Evolutionary conservation across 2,888 invertebrate species (phyloP).

Genomic region (Choreutis nemorana): DNA sequence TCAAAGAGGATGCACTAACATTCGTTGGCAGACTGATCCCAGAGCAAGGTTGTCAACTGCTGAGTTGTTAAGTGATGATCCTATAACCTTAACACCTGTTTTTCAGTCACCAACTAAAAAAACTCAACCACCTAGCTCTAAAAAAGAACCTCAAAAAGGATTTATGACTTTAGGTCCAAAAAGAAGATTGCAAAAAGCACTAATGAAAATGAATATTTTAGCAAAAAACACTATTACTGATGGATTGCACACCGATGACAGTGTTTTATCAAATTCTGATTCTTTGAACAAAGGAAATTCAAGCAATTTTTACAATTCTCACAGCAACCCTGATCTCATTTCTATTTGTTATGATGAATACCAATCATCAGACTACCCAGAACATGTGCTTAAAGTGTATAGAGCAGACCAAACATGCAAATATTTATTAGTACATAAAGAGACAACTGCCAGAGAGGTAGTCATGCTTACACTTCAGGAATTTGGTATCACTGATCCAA

Average conservation of each 20-base stretch:
- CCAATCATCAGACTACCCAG: slow-evolving; percentile 86
- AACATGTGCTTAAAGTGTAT: slow-evolving; percentile 96
- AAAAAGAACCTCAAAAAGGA: slow-evolving; percentile 74
- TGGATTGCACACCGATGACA: slow-evolving; percentile 73
- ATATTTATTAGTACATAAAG: slow-evolving; percentile 95
- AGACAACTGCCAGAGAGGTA: slow-evolving; percentile 88
- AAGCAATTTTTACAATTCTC: slow-evolving; percentile 77
- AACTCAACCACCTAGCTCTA: slow-evolving; percentile 64
- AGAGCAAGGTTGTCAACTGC: slow-evolving; percentile 82
- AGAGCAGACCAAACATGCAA: slow-evolving; percentile 98
- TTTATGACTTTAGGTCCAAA: slow-evolving; percentile 93
- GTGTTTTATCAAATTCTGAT: slow-evolving; percentile 68
- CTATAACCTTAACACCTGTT: slow-evolving; percentile 48
- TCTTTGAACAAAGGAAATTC: slow-evolving; percentile 53
- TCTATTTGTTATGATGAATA: slow-evolving; percentile 84
- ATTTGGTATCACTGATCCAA: slow-evolving; percentile 94
- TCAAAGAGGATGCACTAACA: slow-evolving; percentile 72
- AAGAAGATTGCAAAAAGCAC: slow-evolving; percentile 81
- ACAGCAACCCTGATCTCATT: slow-evolving; percentile 89
- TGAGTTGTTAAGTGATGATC: slow-evolving; percentile 68
- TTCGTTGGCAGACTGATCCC: slow-evolving; percentile 74
- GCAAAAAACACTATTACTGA: slow-evolving; percentile 82
- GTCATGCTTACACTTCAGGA: slow-evolving; percentile 97
- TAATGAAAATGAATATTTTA: slow-evolving; percentile 89
- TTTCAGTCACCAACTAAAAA: slow-evolving; percentile 65